Conservation (phyloP, 2,113 vertebrate genomes). For the Perca schrenkii region DNA sequence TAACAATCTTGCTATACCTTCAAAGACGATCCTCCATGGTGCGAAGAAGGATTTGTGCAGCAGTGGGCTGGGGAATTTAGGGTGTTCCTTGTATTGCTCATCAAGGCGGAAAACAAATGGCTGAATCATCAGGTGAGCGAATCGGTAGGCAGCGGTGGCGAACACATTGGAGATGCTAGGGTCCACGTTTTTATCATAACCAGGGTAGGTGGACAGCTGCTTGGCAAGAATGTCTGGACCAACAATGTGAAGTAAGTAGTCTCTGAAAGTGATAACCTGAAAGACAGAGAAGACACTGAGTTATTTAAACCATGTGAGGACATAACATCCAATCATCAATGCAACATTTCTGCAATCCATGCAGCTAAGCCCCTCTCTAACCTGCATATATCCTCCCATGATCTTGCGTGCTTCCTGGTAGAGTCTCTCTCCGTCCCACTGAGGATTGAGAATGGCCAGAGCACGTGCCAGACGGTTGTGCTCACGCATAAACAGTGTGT, state of each 20-base stretch:
- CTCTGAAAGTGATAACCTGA: conserved; percentile 90
- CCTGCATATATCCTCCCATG: conserved; percentile 80
- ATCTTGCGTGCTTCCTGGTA: conserved; percentile 86
- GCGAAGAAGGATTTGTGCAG: conserved; percentile 87
- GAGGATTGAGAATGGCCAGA: conserved; percentile 76
- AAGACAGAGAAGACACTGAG: background rate
- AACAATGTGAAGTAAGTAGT: conserved; percentile 85
- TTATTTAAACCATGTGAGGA: background rate
- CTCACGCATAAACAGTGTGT: conserved; percentile 82
- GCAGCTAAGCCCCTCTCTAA: conserved; percentile 18
- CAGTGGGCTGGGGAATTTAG: conserved; percentile 63
- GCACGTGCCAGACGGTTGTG: conserved; percentile 82
- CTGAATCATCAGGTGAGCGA: conserved; percentile 88
- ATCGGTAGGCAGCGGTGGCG: conserved; percentile 88
- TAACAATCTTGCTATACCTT: conserved; percentile 79
- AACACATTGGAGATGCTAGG: conserved; percentile 89
- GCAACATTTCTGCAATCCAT: background rate
- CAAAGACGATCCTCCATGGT: conserved; percentile 87
- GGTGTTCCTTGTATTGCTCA: conserved; percentile 75
- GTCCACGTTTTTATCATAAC: conserved; percentile 85
- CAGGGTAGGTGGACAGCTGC: conserved; percentile 79
- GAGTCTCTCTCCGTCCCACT: conserved; percentile 79
- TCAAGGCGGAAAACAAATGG: conserved; percentile 85
- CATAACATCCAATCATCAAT: background rate
- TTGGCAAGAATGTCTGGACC: conserved; percentile 67